phyloP scores from a whole-genome alignment of 2,888 invertebrate species.

The Sphecodes monilicornis region DNA sequence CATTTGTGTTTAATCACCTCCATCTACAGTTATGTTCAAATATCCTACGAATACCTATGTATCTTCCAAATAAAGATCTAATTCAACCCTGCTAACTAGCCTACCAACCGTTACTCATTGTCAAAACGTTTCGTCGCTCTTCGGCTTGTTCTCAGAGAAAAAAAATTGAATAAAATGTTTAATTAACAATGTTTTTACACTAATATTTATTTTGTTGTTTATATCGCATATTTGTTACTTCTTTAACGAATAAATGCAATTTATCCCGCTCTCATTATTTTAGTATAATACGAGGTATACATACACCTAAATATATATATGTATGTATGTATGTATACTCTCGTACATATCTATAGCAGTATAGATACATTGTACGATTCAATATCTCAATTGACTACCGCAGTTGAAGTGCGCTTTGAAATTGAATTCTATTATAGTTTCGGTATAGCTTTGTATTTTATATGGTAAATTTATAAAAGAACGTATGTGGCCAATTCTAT shows the following conservation, averaged over 20 bases:
- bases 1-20: slow-evolving; percentile 79
- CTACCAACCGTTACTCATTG: slow-evolving; percentile 68
- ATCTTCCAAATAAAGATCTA: slow-evolving; percentile 82
- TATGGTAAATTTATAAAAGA: neutral
- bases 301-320: no score
- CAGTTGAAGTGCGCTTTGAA: slow-evolving; percentile 42
- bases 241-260: neutral
- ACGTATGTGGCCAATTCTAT: neutral
- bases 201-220: slow-evolving; percentile 15
- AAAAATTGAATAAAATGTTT: slow-evolving; percentile 69
- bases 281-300: neutral
- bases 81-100: slow-evolving; percentile 74
- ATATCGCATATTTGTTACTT: slow-evolving; percentile 11
- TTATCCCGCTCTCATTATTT: neutral
- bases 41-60: slow-evolving; percentile 78
- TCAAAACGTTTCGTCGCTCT: slow-evolving; percentile 57
- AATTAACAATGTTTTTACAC: slow-evolving; percentile 32
- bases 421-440: slow-evolving; percentile 23
- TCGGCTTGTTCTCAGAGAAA: slow-evolving; percentile 73
- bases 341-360: neutral
- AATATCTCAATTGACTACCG: slow-evolving; percentile 29
- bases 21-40: slow-evolving; percentile 75
- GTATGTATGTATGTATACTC: no score
- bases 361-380: neutral
- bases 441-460: neutral